Evolutionary conservation across 2,888 invertebrate species (phyloP).

Genomic region (Tineola bisselliella): DNA sequence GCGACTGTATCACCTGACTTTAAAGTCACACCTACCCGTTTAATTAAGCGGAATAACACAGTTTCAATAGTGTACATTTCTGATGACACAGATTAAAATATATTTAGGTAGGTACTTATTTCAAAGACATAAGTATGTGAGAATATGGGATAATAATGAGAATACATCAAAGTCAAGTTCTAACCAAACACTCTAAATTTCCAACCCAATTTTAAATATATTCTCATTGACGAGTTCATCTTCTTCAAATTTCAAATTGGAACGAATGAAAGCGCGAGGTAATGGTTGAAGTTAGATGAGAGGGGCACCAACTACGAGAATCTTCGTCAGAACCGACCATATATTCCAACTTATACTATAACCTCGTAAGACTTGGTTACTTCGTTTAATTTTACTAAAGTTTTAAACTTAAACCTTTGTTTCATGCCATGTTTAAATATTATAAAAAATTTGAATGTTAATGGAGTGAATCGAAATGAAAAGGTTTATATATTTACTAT

Average conservation of each 20-base stretch:
- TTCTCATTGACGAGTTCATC: slow-evolving; percentile 24
- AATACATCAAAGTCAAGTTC: not conserved
- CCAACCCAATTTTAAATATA: slow-evolving; percentile 9
- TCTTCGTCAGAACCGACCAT: not conserved
- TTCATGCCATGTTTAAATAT: too few species aligned
- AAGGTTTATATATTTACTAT: too few species aligned
- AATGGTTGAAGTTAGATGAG: slow-evolving; percentile 66
- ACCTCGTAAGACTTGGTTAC: not conserved
- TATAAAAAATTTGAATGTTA: too few species aligned
- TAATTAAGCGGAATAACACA: too few species aligned
- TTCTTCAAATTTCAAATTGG: slow-evolving; percentile 67
- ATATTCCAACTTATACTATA: not conserved
- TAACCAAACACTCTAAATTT: not conserved
- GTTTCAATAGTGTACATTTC: too few species aligned
- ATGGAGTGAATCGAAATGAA: too few species aligned
- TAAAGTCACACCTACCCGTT: too few species aligned
- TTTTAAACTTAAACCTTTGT: not conserved
- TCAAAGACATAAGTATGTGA: too few species aligned
- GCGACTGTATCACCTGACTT: too few species aligned
- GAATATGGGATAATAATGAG: too few species aligned
- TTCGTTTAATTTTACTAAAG: not conserved
- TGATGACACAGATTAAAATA: too few species aligned
- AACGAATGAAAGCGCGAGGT: slow-evolving; percentile 61
- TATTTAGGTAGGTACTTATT: not conserved
- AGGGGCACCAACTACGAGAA: not conserved